phyloP scores from a whole-genome alignment of 2,797 vertebrate genomes.

The Falco berigora region DNA sequence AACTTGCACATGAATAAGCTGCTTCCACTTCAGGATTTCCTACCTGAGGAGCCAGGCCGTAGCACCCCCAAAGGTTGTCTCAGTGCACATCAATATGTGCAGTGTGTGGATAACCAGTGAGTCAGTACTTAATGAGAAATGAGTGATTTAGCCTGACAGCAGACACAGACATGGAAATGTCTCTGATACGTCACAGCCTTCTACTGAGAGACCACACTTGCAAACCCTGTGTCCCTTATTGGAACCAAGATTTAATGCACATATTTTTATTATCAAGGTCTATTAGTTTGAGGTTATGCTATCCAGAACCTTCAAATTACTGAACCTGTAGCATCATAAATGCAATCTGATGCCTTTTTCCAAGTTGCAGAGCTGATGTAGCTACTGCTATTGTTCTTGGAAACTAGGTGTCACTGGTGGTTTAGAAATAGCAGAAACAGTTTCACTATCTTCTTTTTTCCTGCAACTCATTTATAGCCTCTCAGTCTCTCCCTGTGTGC shows the following conservation, averaged over 20 bases:
- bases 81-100: neutral
- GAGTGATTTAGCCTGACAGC: neutral
- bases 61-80: neutral
- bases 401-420: slow-evolving; percentile 59
- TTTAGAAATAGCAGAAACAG: slow-evolving; percentile 12
- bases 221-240: neutral
- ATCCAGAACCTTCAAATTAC: neutral
- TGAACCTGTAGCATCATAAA: neutral
- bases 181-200: neutral
- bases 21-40: neutral
- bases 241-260: neutral
- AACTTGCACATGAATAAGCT: neutral
- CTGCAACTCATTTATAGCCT: neutral
- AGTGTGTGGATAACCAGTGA: neutral
- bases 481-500: neutral
- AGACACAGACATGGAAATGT: neutral
- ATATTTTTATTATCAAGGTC: neutral
- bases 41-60: neutral
- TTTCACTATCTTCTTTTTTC: neutral
- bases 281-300: neutral
- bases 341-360: neutral
- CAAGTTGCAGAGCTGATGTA: neutral
- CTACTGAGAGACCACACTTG: neutral
- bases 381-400: neutral
- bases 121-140: neutral